phyloP scores from a whole-genome alignment of 2,113 vertebrate species.

The Brevimyrus niger region DNA sequence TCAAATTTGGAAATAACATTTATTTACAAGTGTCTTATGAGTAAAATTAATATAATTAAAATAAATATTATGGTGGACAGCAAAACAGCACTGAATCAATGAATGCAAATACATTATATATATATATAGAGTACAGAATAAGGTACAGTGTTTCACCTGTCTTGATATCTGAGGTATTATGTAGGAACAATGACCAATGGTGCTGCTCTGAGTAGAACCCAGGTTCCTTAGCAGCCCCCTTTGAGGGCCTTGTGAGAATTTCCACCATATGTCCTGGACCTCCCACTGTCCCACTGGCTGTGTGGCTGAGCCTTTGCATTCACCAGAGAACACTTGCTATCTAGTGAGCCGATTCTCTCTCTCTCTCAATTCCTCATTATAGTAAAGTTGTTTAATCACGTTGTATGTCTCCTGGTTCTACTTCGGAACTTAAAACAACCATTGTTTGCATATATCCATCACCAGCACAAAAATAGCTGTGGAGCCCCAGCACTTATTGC shows the following conservation, averaged over 20 bases:
- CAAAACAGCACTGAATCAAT: too few relatives aligned
- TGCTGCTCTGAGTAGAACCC: background rate
- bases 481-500: too few relatives aligned
- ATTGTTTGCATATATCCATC: background rate
- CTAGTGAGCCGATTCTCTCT: background rate
- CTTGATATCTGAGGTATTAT: background rate
- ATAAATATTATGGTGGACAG: background rate
- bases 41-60: too few relatives aligned
- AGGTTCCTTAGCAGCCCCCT: background rate
- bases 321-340: background rate
- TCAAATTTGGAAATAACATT: background rate
- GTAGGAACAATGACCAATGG: background rate
- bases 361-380: background rate
- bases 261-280: background rate
- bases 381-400: background rate
- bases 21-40: background rate
- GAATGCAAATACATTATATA: background rate
- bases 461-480: background rate
- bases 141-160: background rate
- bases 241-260: background rate
- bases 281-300: background rate
- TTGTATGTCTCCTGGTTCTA: background rate
- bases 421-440: background rate
- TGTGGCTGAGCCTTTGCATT: background rate
- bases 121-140: background rate